These are phyloP conservation scores for Tiaroga cobitis DNA, from an alignment of 2,797 vertebrate species.

Conservation along the genomic window DNA sequence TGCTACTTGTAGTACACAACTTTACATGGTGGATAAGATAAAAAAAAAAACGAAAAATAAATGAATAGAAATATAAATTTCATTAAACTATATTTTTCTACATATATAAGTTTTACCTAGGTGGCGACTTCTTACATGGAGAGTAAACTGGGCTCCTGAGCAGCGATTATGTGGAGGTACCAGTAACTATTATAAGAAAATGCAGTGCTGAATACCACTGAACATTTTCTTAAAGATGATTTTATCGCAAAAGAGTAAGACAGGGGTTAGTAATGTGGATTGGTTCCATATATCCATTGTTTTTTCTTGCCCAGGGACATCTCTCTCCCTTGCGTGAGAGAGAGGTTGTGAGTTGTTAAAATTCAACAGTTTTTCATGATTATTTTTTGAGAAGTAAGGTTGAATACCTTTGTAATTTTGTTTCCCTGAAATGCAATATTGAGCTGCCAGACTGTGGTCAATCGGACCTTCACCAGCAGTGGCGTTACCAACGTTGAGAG, in stretches of 20 bases:
- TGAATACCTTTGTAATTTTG: conserved; percentile 84
- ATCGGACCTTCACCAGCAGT: conserved; percentile 51
- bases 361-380: conserved; percentile 74
- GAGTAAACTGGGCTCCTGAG: conserved; percentile 58
- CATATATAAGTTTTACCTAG: conserved; percentile 80
- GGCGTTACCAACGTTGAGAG: conserved; percentile 5
- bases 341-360: conserved; percentile 72
- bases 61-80: conserved; percentile 76
- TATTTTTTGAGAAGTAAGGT: conserved; percentile 75
- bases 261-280: conserved; percentile 36
- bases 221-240: conserved; percentile 16
- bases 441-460: conserved; percentile 62
- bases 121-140: conserved; percentile 56
- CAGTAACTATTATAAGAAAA: not conserved
- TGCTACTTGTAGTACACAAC: conserved; percentile 69
- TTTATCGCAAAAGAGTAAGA: not conserved
- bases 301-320: conserved; percentile 54
- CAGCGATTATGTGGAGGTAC: conserved; percentile 27
- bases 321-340: conserved; percentile 56
- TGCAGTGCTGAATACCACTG: conserved; percentile 38
- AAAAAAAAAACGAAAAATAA: conserved; percentile 66
- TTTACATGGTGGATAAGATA: conserved; percentile 77
- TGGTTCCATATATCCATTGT: conserved; percentile 37
- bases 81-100: conserved; percentile 88
- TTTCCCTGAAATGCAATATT: conserved; percentile 73